Percentiles rank a stretch among this genome's conserved stretches.
phyloP scores from a whole-genome alignment of 2,888 invertebrate genomes.

The Macrosiphum euphorbiae region DNA sequence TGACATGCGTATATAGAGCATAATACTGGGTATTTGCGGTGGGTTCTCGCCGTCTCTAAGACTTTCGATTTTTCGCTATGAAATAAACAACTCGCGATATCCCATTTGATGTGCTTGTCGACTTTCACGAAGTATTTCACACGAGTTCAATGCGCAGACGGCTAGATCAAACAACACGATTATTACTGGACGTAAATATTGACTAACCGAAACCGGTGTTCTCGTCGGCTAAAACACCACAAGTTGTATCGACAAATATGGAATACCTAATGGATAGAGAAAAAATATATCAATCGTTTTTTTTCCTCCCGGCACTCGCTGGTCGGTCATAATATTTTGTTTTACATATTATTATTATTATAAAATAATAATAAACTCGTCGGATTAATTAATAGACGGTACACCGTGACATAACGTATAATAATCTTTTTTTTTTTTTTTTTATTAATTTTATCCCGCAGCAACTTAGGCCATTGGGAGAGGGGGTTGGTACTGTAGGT shows the following conservation, averaged over 20 bases:
- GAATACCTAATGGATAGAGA: background rate
- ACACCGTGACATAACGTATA: background rate
- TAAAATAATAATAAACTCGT: background rate
- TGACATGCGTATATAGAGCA: background rate
- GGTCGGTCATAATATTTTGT: background rate
- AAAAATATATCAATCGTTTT: slow-evolving; percentile 1
- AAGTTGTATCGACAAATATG: slow-evolving; percentile 5
- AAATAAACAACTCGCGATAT: background rate
- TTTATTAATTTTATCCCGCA: too few relatives aligned
- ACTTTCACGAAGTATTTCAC: slow-evolving; percentile 20
- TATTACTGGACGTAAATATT: background rate
- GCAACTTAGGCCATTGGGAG: too few relatives aligned
- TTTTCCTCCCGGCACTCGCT: background rate
- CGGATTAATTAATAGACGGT: background rate
- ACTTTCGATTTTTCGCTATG: background rate
- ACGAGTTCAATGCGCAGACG: slow-evolving; percentile 9
- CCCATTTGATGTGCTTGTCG: background rate
- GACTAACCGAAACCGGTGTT: slow-evolving; percentile 13
- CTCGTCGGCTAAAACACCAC: background rate
- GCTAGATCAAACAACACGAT: background rate
- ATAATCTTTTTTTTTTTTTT: too few relatives aligned
- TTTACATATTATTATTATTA: background rate
- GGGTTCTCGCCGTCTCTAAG: background rate
- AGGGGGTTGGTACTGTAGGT: too few relatives aligned
- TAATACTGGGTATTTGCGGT: background rate